A percentile compares a stretch with the other conserved stretches of the same genome.
Conservation (phyloP, 1,140 invertebrate genomes). For the Drosophila pseudoananassae region DNA sequence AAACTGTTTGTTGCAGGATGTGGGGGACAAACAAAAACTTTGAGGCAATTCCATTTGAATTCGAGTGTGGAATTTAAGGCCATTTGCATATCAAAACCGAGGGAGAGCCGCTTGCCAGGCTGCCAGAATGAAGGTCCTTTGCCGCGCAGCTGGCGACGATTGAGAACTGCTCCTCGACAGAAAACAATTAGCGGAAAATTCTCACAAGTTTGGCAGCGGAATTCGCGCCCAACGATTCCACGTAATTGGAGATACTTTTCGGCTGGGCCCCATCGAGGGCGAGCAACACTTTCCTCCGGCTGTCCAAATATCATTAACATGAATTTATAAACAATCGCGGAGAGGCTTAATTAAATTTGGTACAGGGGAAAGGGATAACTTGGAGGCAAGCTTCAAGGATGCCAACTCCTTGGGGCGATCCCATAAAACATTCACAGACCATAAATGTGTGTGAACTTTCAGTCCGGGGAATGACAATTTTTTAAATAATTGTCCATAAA, state of each 20-base stretch:
- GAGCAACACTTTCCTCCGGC: not conserved
- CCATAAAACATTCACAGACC: slow-evolving; percentile 57
- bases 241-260: slow-evolving; percentile 76
- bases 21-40: slow-evolving; percentile 56
- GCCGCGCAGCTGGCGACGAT: slow-evolving; percentile 66
- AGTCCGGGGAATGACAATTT: slow-evolving; percentile 23
- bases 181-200: slow-evolving; percentile 81
- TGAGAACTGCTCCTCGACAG: slow-evolving; percentile 19
- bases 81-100: slow-evolving; percentile 81
- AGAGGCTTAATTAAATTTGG: slow-evolving; percentile 76
- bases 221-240: slow-evolving; percentile 59
- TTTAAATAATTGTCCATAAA: slow-evolving; percentile 79
- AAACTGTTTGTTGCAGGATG: slow-evolving; percentile 14
- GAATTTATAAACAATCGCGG: slow-evolving; percentile 81
- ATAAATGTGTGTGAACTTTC: slow-evolving; percentile 54
- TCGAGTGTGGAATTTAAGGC: slow-evolving; percentile 73
- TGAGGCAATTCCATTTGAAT: slow-evolving; percentile 76
- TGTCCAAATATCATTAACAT: slow-evolving; percentile 79
- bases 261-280: slow-evolving; percentile 2
- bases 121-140: slow-evolving; percentile 10
- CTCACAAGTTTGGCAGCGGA: slow-evolving; percentile 51
- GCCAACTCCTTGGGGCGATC: slow-evolving; percentile 1
- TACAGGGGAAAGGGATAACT: not conserved
- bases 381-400: not conserved
- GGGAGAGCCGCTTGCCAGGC: slow-evolving; percentile 33